Percentiles rank a stretch among this genome's conserved stretches.
phyloP scores from a whole-genome alignment of 2,113 vertebrate species.

The Coreoperca whiteheadi region DNA sequence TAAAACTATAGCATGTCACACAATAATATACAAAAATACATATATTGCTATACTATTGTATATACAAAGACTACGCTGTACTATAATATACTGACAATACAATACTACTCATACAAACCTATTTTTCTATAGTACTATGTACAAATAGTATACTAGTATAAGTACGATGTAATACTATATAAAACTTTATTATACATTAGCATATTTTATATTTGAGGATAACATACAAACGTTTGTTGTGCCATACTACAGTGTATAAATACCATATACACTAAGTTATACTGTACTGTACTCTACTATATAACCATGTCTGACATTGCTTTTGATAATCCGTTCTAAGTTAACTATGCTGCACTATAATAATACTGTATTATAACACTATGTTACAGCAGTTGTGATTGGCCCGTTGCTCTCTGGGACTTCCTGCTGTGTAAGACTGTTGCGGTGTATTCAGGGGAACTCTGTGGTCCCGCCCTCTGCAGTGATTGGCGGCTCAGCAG shows the following conservation, averaged over 20 bases:
- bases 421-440: not conserved
- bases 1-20: no score
- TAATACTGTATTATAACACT: not conserved
- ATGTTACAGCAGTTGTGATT: not conserved
- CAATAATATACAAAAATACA: no score
- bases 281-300: no score
- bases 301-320: no score
- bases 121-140: not conserved
- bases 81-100: no score
- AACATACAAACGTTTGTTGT: not conserved
- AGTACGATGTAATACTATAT: not conserved
- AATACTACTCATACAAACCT: not conserved
- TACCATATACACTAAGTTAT: not conserved
- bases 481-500: constrained; percentile 62
- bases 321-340: no score
- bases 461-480: constrained; percentile 70
- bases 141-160: not conserved
- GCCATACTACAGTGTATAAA: not conserved
- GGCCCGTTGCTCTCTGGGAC: not conserved
- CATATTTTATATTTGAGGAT: not conserved
- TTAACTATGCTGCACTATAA: not conserved
- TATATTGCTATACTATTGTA: no score
- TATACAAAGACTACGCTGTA: no score
- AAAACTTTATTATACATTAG: not conserved
- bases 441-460: constrained; percentile 27